phyloP scores from a whole-genome alignment of 2,797 vertebrate species.

The Hozukius guyotensis region DNA sequence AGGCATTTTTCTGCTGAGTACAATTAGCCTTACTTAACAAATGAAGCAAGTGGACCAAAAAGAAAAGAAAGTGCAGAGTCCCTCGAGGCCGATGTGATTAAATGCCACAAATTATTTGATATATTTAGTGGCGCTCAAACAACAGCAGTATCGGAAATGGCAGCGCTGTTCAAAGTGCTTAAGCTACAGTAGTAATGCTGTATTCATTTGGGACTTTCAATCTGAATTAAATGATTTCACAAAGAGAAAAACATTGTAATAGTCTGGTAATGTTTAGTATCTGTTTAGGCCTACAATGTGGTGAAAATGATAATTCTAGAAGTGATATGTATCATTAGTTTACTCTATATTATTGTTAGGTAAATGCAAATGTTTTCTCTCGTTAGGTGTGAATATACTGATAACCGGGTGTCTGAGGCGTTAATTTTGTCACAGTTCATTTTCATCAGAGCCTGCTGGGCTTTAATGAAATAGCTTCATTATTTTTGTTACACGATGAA shows the following conservation, averaged over 20 bases:
- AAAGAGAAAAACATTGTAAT: neutral
- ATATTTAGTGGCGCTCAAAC: neutral
- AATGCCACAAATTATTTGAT: slow-evolving; percentile 22
- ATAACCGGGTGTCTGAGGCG: neutral
- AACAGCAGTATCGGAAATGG: neutral
- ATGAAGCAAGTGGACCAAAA: slow-evolving; percentile 15
- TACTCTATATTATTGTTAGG: neutral
- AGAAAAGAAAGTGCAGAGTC: neutral
- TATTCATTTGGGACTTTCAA: neutral
- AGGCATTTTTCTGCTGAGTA: neutral
- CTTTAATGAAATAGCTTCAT: neutral
- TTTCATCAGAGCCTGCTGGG: neutral
- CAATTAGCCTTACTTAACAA: neutral
- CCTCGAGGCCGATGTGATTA: slow-evolving; percentile 27
- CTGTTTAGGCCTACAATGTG: neutral
- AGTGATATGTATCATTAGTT: neutral
- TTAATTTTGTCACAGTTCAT: neutral
- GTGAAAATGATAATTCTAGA: neutral
- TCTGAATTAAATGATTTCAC: neutral
- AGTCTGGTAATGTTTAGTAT: neutral
- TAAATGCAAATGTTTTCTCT: neutral
- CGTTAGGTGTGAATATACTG: neutral
- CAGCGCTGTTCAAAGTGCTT: neutral
- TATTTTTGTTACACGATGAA: neutral
- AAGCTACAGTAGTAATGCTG: neutral